Conservation (phyloP, 2,888 invertebrate species). For the Synergus laeviventris region DNA sequence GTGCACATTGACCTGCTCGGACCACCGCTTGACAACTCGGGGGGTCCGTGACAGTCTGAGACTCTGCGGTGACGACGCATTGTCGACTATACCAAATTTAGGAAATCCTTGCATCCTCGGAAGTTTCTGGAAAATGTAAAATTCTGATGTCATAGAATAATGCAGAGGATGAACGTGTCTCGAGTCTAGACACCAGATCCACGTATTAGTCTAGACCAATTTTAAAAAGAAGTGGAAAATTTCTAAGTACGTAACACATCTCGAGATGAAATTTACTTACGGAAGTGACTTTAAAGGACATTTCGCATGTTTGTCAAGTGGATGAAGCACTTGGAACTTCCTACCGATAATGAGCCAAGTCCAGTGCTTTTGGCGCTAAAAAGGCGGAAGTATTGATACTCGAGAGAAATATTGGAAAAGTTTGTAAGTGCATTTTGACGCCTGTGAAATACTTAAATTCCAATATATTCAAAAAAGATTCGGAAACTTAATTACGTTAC, state of each 20-base stretch:
- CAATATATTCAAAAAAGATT: no score
- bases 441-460: no score
- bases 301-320: conserved; percentile 37
- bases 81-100: conserved; percentile 22
- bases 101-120: conserved; percentile 38
- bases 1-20: not conserved
- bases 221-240: conserved; percentile 28
- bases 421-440: no score
- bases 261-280: conserved; percentile 18
- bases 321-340: conserved; percentile 24
- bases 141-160: conserved; percentile 13
- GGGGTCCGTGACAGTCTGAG: conserved; percentile 30
- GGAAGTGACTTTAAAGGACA: conserved; percentile 2
- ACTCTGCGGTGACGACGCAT: not conserved
- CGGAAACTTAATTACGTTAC: no score
- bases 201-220: conserved; percentile 28
- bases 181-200: conserved; percentile 38
- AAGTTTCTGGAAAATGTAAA: conserved; percentile 39
- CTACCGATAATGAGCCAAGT: conserved; percentile 32
- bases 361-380: conserved; percentile 20
- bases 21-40: conserved; percentile 7
- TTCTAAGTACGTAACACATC: conserved; percentile 28
- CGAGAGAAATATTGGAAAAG: not conserved
- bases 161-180: conserved; percentile 27
- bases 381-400: not conserved